Percentiles rank a stretch among this genome's conserved stretches.
These are phyloP conservation scores for Chloroclysta siterata DNA, from an alignment of 2,888 invertebrate species.

Conservation along the genomic window DNA sequence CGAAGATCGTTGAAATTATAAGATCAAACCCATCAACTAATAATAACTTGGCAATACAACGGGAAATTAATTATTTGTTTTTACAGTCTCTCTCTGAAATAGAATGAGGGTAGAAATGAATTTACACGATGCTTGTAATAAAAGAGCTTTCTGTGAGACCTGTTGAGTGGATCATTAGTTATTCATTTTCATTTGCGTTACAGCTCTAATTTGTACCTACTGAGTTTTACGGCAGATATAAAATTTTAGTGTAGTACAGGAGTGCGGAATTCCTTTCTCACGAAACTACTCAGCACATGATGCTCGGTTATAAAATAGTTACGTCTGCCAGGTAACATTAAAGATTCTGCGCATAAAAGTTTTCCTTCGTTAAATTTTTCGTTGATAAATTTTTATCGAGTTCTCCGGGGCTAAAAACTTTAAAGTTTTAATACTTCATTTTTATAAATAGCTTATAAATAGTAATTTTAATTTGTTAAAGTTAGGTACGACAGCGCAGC, in stretches of 20 bases:
- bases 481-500: too few species aligned
- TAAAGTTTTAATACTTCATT: neutral
- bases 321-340: neutral
- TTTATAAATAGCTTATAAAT: too few species aligned
- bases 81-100: constrained; percentile 45
- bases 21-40: constrained; percentile 19
- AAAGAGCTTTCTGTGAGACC: constrained; percentile 67
- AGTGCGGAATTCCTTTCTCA: constrained; percentile 29
- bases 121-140: constrained; percentile 58
- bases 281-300: constrained; percentile 47
- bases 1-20: constrained; percentile 16
- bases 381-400: too few species aligned
- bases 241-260: constrained; percentile 51
- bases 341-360: neutral
- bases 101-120: constrained; percentile 53
- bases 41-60: constrained; percentile 33
- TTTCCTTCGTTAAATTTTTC: too few species aligned
- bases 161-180: constrained; percentile 73
- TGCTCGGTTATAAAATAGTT: constrained; percentile 24
- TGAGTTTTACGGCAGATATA: constrained; percentile 57
- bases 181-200: constrained; percentile 76
- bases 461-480: too few species aligned
- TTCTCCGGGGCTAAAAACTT: neutral
- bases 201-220: constrained; percentile 59
- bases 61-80: constrained; percentile 47